Percentiles rank a stretch among this genome's conserved stretches.
Evolutionary conservation across 2,113 vertebrate species (phyloP).

Genomic region (Melanerpes formicivorus): DNA sequence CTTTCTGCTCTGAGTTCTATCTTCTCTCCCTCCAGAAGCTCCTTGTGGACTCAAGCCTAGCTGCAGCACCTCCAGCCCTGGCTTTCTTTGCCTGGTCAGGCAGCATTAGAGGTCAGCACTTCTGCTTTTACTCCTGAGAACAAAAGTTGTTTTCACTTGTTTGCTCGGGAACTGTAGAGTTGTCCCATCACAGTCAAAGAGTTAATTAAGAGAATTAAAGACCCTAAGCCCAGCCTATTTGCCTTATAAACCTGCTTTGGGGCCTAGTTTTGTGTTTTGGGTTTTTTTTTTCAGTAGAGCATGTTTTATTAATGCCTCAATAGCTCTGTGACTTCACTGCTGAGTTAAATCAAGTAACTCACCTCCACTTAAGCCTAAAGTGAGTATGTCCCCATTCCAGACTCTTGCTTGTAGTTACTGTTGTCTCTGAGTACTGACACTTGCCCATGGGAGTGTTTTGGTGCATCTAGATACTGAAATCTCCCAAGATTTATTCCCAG

Average conservation of each 20-base stretch:
- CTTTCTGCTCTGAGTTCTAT: background rate
- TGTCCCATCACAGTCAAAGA: background rate
- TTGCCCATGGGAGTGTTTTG: background rate
- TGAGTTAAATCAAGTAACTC: background rate
- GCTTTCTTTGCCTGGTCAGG: rapidly evolving
- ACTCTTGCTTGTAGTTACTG: background rate
- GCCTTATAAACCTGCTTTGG: background rate
- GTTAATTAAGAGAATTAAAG: background rate
- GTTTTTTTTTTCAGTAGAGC: background rate
- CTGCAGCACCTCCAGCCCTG: rapidly evolving
- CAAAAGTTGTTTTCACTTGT: background rate
- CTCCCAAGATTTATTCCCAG: background rate
- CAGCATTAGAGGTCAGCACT: background rate
- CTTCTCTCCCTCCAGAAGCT: background rate
- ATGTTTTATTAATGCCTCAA: background rate
- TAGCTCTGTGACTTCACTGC: background rate
- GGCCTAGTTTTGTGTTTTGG: background rate
- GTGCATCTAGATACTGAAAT: background rate
- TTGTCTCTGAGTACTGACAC: rapidly evolving
- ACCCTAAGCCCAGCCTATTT: background rate
- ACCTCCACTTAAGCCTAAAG: background rate
- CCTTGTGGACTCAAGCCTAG: background rate
- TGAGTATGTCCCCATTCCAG: rapidly evolving
- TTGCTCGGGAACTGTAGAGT: background rate
- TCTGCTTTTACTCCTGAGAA: background rate